Evolutionary conservation across 1,140 invertebrate genomes (phyloP), one percentile per base, ranked within the genome.

Genomic region (Melitaea cinxia): DNA sequence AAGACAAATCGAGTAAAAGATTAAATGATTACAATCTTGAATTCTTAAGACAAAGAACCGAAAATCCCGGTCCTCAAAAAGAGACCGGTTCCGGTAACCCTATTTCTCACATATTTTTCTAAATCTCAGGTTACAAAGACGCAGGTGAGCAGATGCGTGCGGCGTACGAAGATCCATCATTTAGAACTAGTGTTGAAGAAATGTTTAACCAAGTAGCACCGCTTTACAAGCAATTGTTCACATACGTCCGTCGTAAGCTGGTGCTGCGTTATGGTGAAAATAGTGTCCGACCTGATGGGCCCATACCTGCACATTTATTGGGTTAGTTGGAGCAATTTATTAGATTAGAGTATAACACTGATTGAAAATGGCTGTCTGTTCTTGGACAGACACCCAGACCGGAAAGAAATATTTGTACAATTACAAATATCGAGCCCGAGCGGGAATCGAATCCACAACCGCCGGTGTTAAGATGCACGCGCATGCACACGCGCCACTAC

Each of bases 181-280:
- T 96, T 68, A 93, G 94, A 64, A 91, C 93, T 9, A 95, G 95
- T 68, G 90, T 96, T 2, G 92, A 93, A 6, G 93, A 94, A 71
- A 89, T 97, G 0, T 96, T 95, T 88, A 93, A 94, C 17, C 93
- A 95, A 63, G 70, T 98, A 24, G 92, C 93, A 65, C 96, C 96
- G 0, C 86, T 98, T 0, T 98, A 98, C 82, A 94, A 95, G 73
- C 94, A 98, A 82, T 91, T 98, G 0, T 97, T 98, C 73, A 95
- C 96, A 0, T 98, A 97, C 77, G 96, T 97, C 0, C 91, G 97
- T 30, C 87, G 92, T 6, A 94, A 94, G 77, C 83, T 98, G 4
- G 91, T 94, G 7, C 91, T 94, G 49, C 85, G 93, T 72, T 96
- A 96, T 72, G 95, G 95, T 0, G 83, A 92, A 3, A 88, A 93